phyloP scores from a whole-genome alignment of 2,113 vertebrate species.

The Notechis scutatus region DNA sequence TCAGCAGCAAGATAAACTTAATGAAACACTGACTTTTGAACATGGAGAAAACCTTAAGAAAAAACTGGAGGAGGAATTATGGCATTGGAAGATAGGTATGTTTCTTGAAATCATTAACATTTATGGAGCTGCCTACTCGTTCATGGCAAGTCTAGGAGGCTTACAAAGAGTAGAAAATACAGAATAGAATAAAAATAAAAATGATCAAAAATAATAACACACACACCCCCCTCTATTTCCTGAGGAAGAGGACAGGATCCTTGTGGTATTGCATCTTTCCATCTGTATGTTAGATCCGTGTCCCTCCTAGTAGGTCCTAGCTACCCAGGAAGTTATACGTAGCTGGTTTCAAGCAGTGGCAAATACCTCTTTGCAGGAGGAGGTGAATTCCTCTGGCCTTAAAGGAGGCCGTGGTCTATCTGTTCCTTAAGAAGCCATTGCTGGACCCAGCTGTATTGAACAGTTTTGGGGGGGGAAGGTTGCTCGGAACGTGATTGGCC shows the following conservation, averaged over 20 bases:
- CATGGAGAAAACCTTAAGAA: constrained; percentile 65
- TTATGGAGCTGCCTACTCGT: background rate
- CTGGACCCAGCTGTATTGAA: background rate
- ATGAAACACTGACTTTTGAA: constrained; percentile 70
- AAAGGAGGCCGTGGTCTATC: background rate
- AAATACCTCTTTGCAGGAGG: background rate
- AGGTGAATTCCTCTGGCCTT: background rate
- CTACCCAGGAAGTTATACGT: background rate
- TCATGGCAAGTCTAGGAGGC: background rate
- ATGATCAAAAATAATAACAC: background rate
- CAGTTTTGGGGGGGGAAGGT: background rate
- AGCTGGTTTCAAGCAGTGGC: background rate
- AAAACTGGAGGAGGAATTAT: constrained; percentile 41
- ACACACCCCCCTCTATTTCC: background rate
- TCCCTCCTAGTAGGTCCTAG: background rate
- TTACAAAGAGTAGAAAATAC: background rate
- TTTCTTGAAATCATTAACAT: background rate
- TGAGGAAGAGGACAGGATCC: background rate
- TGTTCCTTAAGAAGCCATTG: background rate
- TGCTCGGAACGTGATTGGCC: background rate
- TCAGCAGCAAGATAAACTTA: constrained; percentile 68
- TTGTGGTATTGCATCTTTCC: background rate
- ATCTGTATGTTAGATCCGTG: background rate
- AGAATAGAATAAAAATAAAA: background rate
- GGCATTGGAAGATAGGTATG: constrained; percentile 58